phyloP scores from a whole-genome alignment of 2,888 invertebrate species.

The Agonopterix heracliana region DNA sequence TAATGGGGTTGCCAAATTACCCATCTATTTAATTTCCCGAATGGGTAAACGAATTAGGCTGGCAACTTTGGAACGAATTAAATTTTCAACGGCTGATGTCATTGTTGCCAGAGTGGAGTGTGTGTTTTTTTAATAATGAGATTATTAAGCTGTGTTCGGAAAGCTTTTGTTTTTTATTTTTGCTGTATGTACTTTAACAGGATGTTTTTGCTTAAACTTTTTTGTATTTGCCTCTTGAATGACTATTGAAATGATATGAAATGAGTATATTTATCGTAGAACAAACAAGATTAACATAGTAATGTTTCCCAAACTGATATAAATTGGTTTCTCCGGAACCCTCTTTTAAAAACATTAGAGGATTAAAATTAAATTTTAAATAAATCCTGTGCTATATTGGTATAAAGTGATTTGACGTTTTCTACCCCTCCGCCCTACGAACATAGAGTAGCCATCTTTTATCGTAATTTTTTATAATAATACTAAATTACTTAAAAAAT shows the following conservation, averaged over 20 bases:
- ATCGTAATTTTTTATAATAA: too few relatives aligned
- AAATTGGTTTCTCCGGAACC: constrained; percentile 13
- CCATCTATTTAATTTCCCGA: constrained; percentile 74
- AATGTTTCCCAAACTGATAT: not conserved
- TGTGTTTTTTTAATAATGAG: constrained; percentile 1
- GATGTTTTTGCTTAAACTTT: too few relatives aligned
- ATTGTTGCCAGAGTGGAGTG: constrained; percentile 19
- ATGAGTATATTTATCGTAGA: too few relatives aligned
- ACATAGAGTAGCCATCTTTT: too few relatives aligned
- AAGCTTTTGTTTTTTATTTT: not conserved
- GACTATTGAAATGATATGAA: too few relatives aligned
- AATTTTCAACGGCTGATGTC: constrained; percentile 65
- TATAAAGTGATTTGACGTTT: constrained; percentile 49
- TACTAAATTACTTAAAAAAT: too few relatives aligned
- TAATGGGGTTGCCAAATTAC: constrained; percentile 72
- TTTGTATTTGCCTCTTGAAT: too few relatives aligned
- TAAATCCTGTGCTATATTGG: constrained; percentile 44
- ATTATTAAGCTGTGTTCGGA: not conserved
- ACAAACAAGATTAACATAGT: not conserved
- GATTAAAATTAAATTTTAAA: constrained; percentile 52
- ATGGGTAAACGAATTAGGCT: constrained; percentile 72
- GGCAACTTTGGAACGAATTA: constrained; percentile 70
- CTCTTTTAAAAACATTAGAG: constrained; percentile 15
- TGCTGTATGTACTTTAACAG: too few relatives aligned
- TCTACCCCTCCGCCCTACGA: constrained; percentile 22